These are phyloP conservation scores for Drosophila cardini DNA, from an alignment of 1,140 invertebrate species.

Conservation along the genomic window DNA sequence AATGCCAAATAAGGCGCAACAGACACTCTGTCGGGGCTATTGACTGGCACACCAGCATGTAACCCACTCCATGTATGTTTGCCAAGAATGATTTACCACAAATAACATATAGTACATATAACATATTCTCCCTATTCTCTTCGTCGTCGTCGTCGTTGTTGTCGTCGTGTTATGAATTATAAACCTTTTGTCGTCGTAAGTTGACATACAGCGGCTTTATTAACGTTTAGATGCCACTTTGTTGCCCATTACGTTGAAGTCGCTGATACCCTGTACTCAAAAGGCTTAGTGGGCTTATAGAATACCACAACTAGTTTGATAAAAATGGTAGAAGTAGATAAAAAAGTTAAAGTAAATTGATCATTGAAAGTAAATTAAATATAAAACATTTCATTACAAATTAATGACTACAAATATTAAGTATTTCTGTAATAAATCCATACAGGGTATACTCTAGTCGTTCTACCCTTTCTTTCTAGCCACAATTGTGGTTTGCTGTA, in stretches of 20 bases:
- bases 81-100: conserved; percentile 17
- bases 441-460: conserved; percentile 1
- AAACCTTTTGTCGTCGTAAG: conserved; percentile 32
- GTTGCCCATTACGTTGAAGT: conserved; percentile 29
- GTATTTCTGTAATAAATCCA: too few relatives aligned
- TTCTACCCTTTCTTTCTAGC: background rate
- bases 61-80: background rate
- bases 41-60: conserved; percentile 18
- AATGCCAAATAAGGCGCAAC: conserved; percentile 44
- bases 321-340: background rate
- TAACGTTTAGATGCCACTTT: conserved; percentile 35
- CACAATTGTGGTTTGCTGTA: background rate
- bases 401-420: too few relatives aligned
- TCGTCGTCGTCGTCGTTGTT: conserved; percentile 2
- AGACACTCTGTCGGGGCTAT: conserved; percentile 36
- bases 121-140: conserved; percentile 5
- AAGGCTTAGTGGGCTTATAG: background rate
- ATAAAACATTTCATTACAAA: too few relatives aligned
- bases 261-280: conserved; percentile 20
- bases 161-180: conserved; percentile 49
- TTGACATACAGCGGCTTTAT: conserved; percentile 36
- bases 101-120: conserved; percentile 1
- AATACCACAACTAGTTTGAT: too few relatives aligned
- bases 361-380: too few relatives aligned
- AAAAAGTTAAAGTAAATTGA: too few relatives aligned